These are phyloP conservation scores for Pseudochaenichthys georgianus DNA, from an alignment of 2,797 vertebrate genomes.

Conservation along the genomic window DNA sequence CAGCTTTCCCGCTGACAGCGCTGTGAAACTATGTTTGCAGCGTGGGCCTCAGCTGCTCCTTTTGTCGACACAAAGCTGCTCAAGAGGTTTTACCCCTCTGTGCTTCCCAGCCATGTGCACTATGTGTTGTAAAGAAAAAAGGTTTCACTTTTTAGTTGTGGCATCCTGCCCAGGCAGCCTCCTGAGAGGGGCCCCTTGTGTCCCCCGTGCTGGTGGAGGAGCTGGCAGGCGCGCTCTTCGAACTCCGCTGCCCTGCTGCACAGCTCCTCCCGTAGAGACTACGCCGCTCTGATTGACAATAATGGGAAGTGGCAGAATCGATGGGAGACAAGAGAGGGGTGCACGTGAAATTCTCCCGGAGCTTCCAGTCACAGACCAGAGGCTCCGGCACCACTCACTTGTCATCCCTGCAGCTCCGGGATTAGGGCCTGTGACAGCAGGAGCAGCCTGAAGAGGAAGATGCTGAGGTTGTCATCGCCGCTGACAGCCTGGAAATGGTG, in stretches of 20 bases:
- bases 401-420: conserved; percentile 77
- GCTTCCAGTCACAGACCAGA: conserved; percentile 80
- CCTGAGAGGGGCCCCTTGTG: conserved; percentile 63
- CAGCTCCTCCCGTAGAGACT: conserved; percentile 70
- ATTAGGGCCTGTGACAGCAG: conserved; percentile 76
- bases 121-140: conserved; percentile 59
- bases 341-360: conserved; percentile 74
- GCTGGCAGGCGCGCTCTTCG: conserved; percentile 65
- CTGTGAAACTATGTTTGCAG: conserved; percentile 60
- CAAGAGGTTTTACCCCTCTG: conserved; percentile 66
- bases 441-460: conserved; percentile 66
- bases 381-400: conserved; percentile 80
- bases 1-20: conserved; percentile 65
- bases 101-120: conserved; percentile 52
- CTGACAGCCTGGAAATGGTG: conserved; percentile 70
- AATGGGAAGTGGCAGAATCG: conserved; percentile 88
- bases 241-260: conserved; percentile 70
- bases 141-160: conserved; percentile 66
- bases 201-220: conserved; percentile 46
- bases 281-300: conserved; percentile 84
- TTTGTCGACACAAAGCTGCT: conserved; percentile 50
- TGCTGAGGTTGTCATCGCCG: conserved; percentile 59
- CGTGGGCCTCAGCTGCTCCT: conserved; percentile 61
- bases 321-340: conserved; percentile 83
- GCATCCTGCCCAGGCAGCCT: conserved; percentile 67